Evolutionary conservation across 2,113 vertebrate species (phyloP).

Genomic region (Ctenodactylus gundi): DNA sequence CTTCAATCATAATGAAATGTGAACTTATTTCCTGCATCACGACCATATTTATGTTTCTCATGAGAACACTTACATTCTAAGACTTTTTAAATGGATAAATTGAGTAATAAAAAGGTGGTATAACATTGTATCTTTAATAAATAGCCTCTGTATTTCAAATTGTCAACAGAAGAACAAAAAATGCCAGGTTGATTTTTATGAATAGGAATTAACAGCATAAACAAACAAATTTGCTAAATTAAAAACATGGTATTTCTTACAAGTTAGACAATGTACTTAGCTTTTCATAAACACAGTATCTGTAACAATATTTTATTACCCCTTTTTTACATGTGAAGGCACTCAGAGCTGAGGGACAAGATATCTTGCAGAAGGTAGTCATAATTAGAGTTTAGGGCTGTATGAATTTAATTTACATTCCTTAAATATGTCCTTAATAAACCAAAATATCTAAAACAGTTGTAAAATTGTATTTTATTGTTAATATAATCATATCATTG

Average conservation of each 20-base stretch:
- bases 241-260: background rate
- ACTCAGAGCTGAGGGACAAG: background rate
- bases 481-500: background rate
- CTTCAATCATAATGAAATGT: background rate
- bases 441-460: background rate
- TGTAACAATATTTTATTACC: background rate
- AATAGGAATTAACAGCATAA: background rate
- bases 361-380: background rate
- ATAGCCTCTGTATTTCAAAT: background rate
- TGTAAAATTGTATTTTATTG: background rate
- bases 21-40: background rate
- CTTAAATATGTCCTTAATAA: background rate
- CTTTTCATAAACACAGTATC: background rate
- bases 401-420: background rate
- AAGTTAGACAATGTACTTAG: background rate
- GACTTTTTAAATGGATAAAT: background rate
- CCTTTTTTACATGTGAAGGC: background rate
- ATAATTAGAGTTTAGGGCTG: background rate
- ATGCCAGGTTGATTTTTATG: background rate
- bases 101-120: background rate
- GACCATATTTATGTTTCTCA: constrained; percentile 17
- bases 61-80: background rate
- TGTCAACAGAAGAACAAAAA: background rate
- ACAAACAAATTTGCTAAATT: background rate
- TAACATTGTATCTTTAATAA: background rate